phyloP scores from a whole-genome alignment of 2,113 vertebrate species.

The Mohoua ochrocephala region DNA sequence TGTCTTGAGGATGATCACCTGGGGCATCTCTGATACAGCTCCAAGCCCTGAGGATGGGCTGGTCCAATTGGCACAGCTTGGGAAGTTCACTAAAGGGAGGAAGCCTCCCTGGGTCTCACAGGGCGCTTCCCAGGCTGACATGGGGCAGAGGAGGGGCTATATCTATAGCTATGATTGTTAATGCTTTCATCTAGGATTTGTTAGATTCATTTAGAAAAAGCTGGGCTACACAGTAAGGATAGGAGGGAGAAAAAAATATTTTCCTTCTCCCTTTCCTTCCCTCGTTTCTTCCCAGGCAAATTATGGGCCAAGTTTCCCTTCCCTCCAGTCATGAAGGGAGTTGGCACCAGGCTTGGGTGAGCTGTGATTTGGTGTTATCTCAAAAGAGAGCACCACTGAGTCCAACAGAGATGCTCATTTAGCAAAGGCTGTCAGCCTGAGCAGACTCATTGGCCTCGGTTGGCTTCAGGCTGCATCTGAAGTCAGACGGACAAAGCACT shows the following conservation, averaged over 20 bases:
- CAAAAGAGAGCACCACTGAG: neutral
- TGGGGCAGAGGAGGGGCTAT: neutral
- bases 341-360: neutral
- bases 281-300: neutral
- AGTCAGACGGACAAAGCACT: neutral
- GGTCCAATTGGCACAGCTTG: neutral
- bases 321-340: neutral
- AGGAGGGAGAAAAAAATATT: neutral
- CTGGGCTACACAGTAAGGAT: neutral
- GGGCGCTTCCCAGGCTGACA: neutral
- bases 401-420: neutral
- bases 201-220: neutral
- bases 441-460: neutral
- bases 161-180: neutral
- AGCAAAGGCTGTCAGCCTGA: neutral
- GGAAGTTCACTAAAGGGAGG: neutral
- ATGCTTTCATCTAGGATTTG: neutral
- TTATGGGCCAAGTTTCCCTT: neutral
- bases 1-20: neutral
- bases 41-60: neutral
- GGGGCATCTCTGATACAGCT: neutral
- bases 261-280: neutral
- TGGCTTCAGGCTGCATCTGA: neutral
- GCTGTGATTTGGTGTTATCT: neutral
- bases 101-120: neutral